These are phyloP conservation scores for Oryzias celebensis DNA, from an alignment of 2,113 vertebrate species.

Conservation along the genomic window DNA sequence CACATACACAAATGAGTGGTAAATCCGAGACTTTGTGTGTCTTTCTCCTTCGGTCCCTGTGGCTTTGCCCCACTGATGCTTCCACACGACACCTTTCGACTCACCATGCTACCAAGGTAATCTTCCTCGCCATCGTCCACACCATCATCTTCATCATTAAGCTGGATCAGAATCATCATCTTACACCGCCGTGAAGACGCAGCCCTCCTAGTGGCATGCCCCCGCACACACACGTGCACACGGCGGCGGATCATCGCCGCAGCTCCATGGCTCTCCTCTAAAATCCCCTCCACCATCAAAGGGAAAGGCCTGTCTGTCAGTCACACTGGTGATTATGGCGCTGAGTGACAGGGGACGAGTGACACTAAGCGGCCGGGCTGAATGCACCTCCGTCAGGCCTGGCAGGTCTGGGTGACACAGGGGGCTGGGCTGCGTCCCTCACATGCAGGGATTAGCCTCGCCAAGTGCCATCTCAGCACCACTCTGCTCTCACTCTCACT, in stretches of 20 bases:
- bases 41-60: constrained; percentile 71
- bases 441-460: constrained; percentile 66
- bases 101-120: constrained; percentile 42
- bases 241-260: constrained; percentile 53
- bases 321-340: constrained; percentile 74
- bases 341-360: constrained; percentile 67
- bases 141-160: constrained; percentile 63
- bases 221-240: constrained; percentile 19
- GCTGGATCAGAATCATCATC: constrained; percentile 75
- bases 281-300: constrained; percentile 74
- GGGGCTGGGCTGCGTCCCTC: constrained; percentile 69
- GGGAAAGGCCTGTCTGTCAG: constrained; percentile 74
- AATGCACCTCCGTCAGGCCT: constrained; percentile 73
- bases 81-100: constrained; percentile 43
- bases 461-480: constrained; percentile 65
- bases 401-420: constrained; percentile 72
- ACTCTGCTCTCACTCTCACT: constrained; percentile 64
- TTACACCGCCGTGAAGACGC: constrained; percentile 26
- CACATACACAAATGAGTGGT: constrained; percentile 34
- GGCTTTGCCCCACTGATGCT: constrained; percentile 62
- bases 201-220: constrained; percentile 55
- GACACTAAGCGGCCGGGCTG: constrained; percentile 76
- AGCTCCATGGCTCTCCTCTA: constrained; percentile 52
- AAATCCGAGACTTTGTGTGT: constrained; percentile 74
- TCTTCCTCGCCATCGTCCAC: constrained; percentile 44